Base-by-base conservation (phyloP, 2,888 invertebrate species). In the Torymus texanus region DNA sequence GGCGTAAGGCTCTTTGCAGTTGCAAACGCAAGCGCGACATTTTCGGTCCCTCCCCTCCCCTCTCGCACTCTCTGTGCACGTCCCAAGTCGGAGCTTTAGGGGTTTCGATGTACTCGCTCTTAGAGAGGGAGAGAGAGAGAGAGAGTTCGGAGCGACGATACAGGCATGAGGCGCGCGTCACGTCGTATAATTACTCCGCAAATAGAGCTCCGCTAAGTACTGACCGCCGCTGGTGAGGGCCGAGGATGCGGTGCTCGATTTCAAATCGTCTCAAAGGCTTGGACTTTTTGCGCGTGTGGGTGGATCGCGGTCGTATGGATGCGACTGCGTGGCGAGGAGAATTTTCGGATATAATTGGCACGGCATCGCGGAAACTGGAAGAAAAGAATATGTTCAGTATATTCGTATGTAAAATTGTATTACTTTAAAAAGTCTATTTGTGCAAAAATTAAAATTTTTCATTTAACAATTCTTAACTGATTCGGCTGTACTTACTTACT, bases 261-360 rank as follows among this genome's bases (percentile, higher is more conserved):
- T 41, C 41, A 75, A 68, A 81, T 79, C 70, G 65, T 41, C 58
- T 74, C 78, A 79, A 79, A 79, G 70, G 74, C 50, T 74, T 74
- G 74, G 16, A 41, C 55, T 24, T 68, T 53, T 50, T 68, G 51
- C 14, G 29, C 41, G 18, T 50, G 41, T 41, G 41, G 5, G 8
- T 41, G 41, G 41, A 8, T 8, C 8, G 41, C 41, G 41, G 41
- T 41, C 41, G 41, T 41, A 41, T 1, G 41, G 41, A 5, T 41
- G 41, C 41, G 29, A 29, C 29, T 29, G 41, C 41, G 1, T 41
- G 41, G 1, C 8, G 41, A 41, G 0, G 8, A 41, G 8, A 41
- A 41, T 41, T 41, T 41, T 41, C 1, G 41, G 41, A 5, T 41
- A 29, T 29, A 41, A 41, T 41, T 41, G 41, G 8, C 41, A 8